Conservation (phyloP, 2,797 vertebrate genomes). For the Scleropages formosus region DNA sequence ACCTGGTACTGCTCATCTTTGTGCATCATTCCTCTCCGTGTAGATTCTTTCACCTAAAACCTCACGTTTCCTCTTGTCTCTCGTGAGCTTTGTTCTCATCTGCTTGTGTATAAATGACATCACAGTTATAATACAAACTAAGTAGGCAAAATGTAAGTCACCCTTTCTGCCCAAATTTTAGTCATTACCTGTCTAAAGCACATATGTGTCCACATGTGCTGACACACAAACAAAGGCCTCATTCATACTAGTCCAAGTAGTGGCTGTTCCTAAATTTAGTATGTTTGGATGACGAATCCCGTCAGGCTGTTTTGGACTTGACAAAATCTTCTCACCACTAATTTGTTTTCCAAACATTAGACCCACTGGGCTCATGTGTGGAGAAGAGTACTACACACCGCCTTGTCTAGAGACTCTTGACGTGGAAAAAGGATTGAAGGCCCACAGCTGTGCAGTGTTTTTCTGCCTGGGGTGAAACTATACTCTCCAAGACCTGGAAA, state of each 20-base stretch:
- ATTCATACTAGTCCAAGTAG: too few relatives aligned
- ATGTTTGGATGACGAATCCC: neutral
- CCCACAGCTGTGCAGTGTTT: neutral
- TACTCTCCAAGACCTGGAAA: neutral
- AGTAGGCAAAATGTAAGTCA: too few relatives aligned
- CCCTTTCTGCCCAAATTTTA: too few relatives aligned
- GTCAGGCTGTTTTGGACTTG: neutral
- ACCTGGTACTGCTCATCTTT: conserved; percentile 71
- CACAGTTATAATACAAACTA: too few relatives aligned
- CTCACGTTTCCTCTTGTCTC: too few relatives aligned
- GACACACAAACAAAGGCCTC: too few relatives aligned
- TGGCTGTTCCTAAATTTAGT: neutral
- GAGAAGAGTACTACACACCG: neutral
- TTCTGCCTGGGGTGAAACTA: neutral
- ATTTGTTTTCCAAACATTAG: neutral
- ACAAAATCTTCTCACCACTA: neutral
- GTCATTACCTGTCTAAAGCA: too few relatives aligned
- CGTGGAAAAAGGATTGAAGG: neutral
- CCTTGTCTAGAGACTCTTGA: neutral
- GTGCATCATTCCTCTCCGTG: neutral
- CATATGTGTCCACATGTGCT: too few relatives aligned
- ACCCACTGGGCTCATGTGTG: neutral
- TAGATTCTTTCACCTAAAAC: too few relatives aligned
- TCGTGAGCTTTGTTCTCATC: too few relatives aligned
- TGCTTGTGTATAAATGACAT: too few relatives aligned